Base-by-base conservation (phyloP, 2,888 invertebrate genomes). In the Caenorhabditis zanzibari region DNA sequence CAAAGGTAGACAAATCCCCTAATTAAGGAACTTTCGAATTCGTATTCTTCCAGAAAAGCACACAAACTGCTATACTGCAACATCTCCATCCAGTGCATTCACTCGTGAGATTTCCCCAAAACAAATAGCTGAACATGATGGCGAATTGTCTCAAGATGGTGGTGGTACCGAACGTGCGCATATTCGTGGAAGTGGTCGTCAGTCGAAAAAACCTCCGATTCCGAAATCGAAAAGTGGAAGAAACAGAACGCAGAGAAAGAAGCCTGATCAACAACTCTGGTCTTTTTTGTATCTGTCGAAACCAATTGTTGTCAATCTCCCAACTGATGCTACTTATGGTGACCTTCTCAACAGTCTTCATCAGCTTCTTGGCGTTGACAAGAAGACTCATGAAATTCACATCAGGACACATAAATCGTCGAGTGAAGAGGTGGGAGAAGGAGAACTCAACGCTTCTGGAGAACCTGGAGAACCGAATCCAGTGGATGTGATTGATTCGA, bases 61-160 rank as follows among this genome's bases (percentile, higher is more conserved):
- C 26, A 22, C 26, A 16, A 12, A 19, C 10, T 73, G 73, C 44
- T 7, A 24, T 24, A 52, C 49, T 16, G 28, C 49, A 2, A 49
- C 61, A 52, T 61, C 49, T 10, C 49, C 73, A 10, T 52, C 49
- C 12, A 49, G 52, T 35, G 61, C 52, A 24, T 73, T 73, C 38
- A 61, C 52, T 16, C 35, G 73, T n/a, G 73, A 73, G 24, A 26
- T 58, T 16, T 73, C 73, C 19, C 73, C 73, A 6, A 32, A 38
- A 38, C 75, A 75, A 75, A 56, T 52, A 14, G 75, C 75, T 16
- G 75, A 75, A 16, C 75, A 75, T n/a, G 66, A 64, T 47, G 75
- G 75, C n/a, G 66, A 66, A 47, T 24, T 75, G 16, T 75, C 75
- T 1, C 38, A 38, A 19, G 73, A 73, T 10, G 35, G 26, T 26